Base-by-base conservation (phyloP, 2,888 invertebrate species). In the Drosophila conformis region DNA sequence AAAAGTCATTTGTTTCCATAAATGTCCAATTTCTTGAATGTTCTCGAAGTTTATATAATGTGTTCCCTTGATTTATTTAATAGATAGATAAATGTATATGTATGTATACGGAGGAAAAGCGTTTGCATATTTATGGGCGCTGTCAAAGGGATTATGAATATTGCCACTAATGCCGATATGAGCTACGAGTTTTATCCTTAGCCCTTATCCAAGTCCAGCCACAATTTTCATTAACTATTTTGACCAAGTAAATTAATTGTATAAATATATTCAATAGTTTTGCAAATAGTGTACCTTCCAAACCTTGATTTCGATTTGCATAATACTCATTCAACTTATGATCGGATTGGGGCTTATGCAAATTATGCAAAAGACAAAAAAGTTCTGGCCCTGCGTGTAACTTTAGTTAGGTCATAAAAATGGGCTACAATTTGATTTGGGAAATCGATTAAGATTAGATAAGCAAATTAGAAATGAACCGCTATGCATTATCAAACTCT, bases 1-100 rank as follows among this genome's bases (percentile, higher is more conserved):
- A 75, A 77, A 72, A 75, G 64, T 70, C 83, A 86, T 84, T 88
- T 86, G 73, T 78, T 88, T 83, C 78, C 83, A 88, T 88, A 80
- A 88, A 86, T 76, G 83, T 86, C 89, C 80, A 42, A 71, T 57
- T 35, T 38, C 65, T 70, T 70, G 73, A 64, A 57, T 73, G 71
- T 67, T 81, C 58, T 70, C 57, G 58, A 75, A 75, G 76, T 79
- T 70, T 66, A 69, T 69, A 72, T 81, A 81, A 80, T 86, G 81
- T 69, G 81, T 52, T 48, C 52, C 75, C 70, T 68, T 78, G 87
- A 82, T 87, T 82, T 87, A 87, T 83, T 76, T 57, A 71, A 80
- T 74, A 86, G 48, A 49, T 27, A 35, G 1, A 62, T 27, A 62
- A n/a, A 18, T 33, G 54, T 31, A 52, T 13, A 60, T 21, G 4